These are phyloP conservation scores for Watsonalla binaria DNA, from an alignment of 2,888 invertebrate species.

Conservation along the genomic window DNA sequence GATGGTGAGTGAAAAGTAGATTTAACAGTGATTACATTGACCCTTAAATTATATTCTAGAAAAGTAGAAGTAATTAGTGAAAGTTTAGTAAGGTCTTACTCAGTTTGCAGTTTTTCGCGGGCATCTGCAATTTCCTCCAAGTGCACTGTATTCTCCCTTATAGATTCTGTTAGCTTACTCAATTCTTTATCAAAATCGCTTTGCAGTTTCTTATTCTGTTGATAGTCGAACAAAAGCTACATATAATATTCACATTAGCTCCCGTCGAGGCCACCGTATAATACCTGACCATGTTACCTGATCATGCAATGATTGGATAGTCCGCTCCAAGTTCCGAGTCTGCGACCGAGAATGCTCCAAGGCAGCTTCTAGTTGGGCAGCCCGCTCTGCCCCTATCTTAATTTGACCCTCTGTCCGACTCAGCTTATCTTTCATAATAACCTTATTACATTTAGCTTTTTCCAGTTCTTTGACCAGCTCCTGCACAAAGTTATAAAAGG, in stretches of 20 bases:
- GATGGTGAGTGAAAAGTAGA: too few species aligned
- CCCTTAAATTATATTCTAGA: neutral
- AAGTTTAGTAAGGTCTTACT: conserved; percentile 38
- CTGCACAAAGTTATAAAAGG: conserved; percentile 23
- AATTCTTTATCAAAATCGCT: conserved; percentile 53
- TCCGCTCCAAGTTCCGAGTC: conserved; percentile 42
- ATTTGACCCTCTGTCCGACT: conserved; percentile 47
- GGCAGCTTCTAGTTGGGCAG: conserved; percentile 43
- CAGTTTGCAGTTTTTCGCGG: conserved; percentile 54
- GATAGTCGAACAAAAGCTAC: conserved; percentile 2
- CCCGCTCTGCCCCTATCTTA: conserved; percentile 43
- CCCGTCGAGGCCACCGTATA: too few species aligned
- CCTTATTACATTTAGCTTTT: conserved; percentile 49
- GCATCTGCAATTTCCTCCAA: conserved; percentile 58
- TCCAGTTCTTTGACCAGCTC: conserved; percentile 60
- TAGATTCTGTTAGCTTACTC: conserved; percentile 50
- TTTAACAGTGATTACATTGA: too few species aligned
- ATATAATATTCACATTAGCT: too few species aligned
- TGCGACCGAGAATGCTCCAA: conserved; percentile 45
- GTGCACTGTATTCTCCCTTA: conserved; percentile 50
- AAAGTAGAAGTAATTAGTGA: neutral
- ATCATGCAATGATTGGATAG: conserved; percentile 47
- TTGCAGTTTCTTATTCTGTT: conserved; percentile 53
- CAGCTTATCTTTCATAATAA: conserved; percentile 40
- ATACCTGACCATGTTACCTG: conserved; percentile 34